Conservation (phyloP, 2,113 vertebrate genomes). For the Charina bottae region DNA sequence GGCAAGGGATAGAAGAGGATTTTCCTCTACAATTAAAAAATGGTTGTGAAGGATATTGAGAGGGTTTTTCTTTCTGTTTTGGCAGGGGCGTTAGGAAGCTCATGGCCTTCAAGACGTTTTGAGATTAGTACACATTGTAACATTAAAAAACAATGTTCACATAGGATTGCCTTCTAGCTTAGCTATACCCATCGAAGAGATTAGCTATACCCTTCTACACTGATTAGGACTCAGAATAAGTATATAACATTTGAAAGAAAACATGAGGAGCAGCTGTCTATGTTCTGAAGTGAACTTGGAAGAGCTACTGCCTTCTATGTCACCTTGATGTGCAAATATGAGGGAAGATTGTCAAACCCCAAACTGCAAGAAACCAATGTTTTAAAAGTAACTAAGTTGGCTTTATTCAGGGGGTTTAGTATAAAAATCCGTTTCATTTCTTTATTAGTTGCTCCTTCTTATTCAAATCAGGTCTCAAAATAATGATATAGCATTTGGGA, state of each 20-base stretch:
- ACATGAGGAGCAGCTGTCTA: not conserved
- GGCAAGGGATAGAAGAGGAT: no score
- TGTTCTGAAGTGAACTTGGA: not conserved
- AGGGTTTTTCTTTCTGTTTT: not conserved
- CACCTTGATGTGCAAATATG: rapidly evolving
- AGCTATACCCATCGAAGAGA: no score
- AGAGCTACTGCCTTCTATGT: not conserved
- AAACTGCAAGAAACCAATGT: not conserved
- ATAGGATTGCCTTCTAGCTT: not conserved
- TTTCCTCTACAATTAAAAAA: no score
- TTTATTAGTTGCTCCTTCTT: not conserved
- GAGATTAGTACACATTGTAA: not conserved
- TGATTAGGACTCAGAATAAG: not conserved
- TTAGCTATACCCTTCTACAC: not conserved
- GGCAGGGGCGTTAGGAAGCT: not conserved
- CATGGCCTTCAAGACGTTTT: not conserved
- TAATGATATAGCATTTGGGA: not conserved
- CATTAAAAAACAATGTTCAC: not conserved
- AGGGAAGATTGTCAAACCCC: not conserved
- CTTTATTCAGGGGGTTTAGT: not conserved
- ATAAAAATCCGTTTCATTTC: not conserved
- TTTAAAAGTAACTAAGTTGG: rapidly evolving
- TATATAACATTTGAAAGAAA: not conserved
- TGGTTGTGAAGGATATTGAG: not conserved
- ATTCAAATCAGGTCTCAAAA: not conserved